These are phyloP conservation scores for Nymphicus hollandicus DNA, from an alignment of 2,113 vertebrate genomes.

Conservation along the genomic window DNA sequence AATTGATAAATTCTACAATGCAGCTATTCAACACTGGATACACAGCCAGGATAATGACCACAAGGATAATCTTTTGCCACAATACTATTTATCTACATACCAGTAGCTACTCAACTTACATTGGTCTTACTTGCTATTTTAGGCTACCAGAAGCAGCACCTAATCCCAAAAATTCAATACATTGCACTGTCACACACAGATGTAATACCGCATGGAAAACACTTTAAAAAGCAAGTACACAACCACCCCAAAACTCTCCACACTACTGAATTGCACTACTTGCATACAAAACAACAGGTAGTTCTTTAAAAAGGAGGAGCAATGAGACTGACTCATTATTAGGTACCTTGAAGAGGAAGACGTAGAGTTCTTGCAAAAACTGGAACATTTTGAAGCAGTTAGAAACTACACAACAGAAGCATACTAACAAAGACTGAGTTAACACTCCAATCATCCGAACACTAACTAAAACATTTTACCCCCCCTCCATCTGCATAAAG, in stretches of 20 bases:
- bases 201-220: neutral
- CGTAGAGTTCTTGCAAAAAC: neutral
- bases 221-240: neutral
- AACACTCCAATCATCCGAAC: neutral
- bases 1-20: neutral
- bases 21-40: neutral
- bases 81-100: slow-evolving; percentile 23
- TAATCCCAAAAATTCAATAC: slow-evolving; percentile 46
- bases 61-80: slow-evolving; percentile 26
- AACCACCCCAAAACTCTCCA: neutral
- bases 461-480: neutral
- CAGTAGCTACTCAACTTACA: slow-evolving; percentile 49
- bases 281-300: neutral
- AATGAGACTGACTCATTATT: neutral
- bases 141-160: slow-evolving; percentile 35
- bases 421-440: neutral
- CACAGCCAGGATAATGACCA: neutral
- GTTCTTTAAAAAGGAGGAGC: neutral
- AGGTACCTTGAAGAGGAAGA: neutral
- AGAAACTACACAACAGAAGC: neutral
- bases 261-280: neutral
- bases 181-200: neutral
- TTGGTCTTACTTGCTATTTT: slow-evolving; percentile 35
- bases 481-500: neutral
- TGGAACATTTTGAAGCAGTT: neutral